Evolutionary conservation across 1,140 invertebrate genomes (phyloP), one percentile per base, ranked within the genome.

Genomic region (Trichonephila clavipes): DNA sequence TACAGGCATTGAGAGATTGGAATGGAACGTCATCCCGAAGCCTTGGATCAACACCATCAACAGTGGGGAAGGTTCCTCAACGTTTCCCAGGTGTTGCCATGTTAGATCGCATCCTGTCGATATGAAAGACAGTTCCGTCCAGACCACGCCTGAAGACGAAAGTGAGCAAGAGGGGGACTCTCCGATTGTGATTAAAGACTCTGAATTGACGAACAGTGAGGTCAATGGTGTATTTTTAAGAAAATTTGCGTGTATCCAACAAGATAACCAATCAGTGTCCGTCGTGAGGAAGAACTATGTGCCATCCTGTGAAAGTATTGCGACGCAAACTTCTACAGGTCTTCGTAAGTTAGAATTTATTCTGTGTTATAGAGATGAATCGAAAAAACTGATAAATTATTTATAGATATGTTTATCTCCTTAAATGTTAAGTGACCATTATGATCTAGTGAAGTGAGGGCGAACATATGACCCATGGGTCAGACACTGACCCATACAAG

Each of bases 1-100:
- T 1, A 1, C 21, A 92, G 91, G 94, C 2, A 94, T 94, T 19
- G 93, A 94, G 21, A 44, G 94, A 59, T 90, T 94, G 18, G 72
- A 91, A 21, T 94, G 94, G 88, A 91, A 93, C 19, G 51, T 62
- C 24, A 19, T 89, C 28, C 28, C 66, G 2, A 94, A 83, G 62
- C 5, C 88, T 24, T 93, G 92, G 72, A 81, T 19, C 4, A 24
- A 10, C 44, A 14, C 64, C 59, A 18, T 62, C 2, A 66, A 14
- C 16, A 34, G 34, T 14, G 19, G 28, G 10, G 77, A 83, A 64
- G 28, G 28, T 18, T 58, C 77, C 59, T 34, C 90, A 19, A 51
- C 90, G 8, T 92, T 92, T 21, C 90, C 90, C 6, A 83, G 85
- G 16, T 90, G 93, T 12, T 90, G 93, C 10, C 93, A 85, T 8